These are phyloP conservation scores for Falcunculus frontatus DNA, from an alignment of 2,113 vertebrate species.

Conservation along the genomic window DNA sequence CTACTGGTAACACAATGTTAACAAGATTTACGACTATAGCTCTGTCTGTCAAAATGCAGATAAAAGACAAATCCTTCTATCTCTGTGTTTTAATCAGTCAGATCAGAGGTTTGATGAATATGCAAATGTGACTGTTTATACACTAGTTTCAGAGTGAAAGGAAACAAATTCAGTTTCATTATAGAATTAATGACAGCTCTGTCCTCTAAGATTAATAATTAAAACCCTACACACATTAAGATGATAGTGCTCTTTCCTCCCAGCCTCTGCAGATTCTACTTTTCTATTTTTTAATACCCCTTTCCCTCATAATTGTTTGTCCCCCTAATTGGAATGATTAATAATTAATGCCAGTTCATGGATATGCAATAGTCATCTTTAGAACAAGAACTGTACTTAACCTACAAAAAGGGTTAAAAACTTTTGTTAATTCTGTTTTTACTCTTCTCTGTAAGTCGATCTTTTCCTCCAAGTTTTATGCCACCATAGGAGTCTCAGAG, in stretches of 20 bases:
- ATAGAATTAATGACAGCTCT: slow-evolving; percentile 40
- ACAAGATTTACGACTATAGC: slow-evolving; percentile 30
- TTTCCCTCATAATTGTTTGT: slow-evolving; percentile 50
- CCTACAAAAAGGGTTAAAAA: neutral
- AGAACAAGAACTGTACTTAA: neutral
- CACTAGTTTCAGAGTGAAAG: slow-evolving; percentile 32
- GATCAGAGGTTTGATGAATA: slow-evolving; percentile 36
- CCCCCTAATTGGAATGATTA: slow-evolving; percentile 47
- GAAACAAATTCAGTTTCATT: slow-evolving; percentile 46
- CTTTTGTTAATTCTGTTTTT: neutral
- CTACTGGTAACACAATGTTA: slow-evolving; percentile 34
- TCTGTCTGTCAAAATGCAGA: slow-evolving; percentile 43
- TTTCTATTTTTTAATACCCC: neutral
- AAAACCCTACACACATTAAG: slow-evolving; percentile 25
- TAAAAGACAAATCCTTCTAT: slow-evolving; percentile 32
- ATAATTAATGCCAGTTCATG: slow-evolving; percentile 40
- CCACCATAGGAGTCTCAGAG: neutral
- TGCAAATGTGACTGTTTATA: slow-evolving; percentile 45
- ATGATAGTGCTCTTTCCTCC: neutral
- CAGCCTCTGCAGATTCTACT: slow-evolving; percentile 10
- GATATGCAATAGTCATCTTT: neutral
- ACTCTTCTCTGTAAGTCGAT: neutral
- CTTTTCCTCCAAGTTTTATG: neutral
- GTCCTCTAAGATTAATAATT: slow-evolving; percentile 46
- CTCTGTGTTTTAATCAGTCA: slow-evolving; percentile 41